A percentile compares a stretch with the other conserved stretches of the same genome.
These are phyloP conservation scores for Drosophila emarginata DNA, from an alignment of 2,888 invertebrate genomes.

Conservation along the genomic window DNA sequence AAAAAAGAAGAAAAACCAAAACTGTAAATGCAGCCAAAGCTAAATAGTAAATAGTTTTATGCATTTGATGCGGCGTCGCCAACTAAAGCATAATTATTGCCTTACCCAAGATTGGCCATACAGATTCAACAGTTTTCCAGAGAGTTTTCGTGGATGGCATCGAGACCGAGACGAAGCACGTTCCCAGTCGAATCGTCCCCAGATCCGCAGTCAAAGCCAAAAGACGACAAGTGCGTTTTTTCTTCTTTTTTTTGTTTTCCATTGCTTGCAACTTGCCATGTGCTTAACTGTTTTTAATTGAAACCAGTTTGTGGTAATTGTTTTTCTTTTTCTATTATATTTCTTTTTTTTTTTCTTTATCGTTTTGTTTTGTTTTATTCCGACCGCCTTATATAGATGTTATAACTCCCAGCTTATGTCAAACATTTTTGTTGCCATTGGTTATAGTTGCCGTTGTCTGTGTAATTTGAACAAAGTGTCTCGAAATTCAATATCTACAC, in stretches of 20 bases:
- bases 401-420: conserved; percentile 67
- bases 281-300: conserved; percentile 75
- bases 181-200: conserved; percentile 21
- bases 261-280: conserved; percentile 17
- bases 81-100: conserved; percentile 76
- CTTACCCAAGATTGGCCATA: conserved; percentile 61
- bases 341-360: background rate
- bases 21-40: conserved; percentile 70
- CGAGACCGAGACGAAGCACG: conserved; percentile 32
- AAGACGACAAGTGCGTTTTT: conserved; percentile 11
- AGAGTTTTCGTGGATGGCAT: background rate
- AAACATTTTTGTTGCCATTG: conserved; percentile 41
- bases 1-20: conserved; percentile 36
- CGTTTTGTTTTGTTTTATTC: conserved; percentile 14
- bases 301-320: conserved; percentile 74
- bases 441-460: conserved; percentile 46
- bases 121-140: conserved; percentile 20
- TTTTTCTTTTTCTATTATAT: conserved; percentile 40
- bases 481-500: conserved; percentile 2
- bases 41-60: conserved; percentile 59
- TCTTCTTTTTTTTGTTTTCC: background rate
- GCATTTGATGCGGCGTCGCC: conserved; percentile 59
- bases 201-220: conserved; percentile 5
- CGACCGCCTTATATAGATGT: conserved; percentile 53
- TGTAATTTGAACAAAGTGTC: conserved; percentile 58